These are phyloP conservation scores for Corapipo altera DNA, from an alignment of 2,113 vertebrate species.

Conservation along the genomic window DNA sequence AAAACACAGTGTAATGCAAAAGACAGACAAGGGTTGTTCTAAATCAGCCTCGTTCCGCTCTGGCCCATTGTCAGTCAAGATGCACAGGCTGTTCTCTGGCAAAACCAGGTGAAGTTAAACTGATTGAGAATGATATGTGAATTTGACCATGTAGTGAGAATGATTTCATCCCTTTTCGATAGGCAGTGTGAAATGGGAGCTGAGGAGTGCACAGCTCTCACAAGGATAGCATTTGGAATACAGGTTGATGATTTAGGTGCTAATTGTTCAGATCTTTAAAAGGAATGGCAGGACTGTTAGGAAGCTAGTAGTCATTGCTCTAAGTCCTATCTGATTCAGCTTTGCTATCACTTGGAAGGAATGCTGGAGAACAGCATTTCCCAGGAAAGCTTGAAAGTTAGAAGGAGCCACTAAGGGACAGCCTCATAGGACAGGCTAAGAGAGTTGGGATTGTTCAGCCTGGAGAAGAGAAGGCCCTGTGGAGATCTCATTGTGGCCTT, in stretches of 20 bases:
- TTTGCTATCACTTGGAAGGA: constrained; percentile 23
- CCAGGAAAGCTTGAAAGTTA: not conserved
- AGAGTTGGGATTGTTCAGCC: not conserved
- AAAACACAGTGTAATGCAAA: not conserved
- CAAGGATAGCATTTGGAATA: not conserved
- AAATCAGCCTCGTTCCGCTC: not conserved
- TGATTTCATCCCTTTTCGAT: not conserved
- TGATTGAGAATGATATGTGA: not conserved
- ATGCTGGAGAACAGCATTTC: not conserved
- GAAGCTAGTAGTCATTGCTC: not conserved
- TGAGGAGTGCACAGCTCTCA: not conserved
- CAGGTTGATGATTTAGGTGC: not conserved
- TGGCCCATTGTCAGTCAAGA: not conserved
- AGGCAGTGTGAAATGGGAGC: not conserved
- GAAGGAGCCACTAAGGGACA: not conserved
- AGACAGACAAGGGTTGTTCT: not conserved
- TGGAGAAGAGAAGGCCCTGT: not conserved
- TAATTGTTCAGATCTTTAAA: constrained; percentile 19
- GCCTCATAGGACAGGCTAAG: not conserved
- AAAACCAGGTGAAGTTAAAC: not conserved
- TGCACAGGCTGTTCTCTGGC: not conserved
- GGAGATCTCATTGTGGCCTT: not conserved
- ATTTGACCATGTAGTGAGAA: not conserved
- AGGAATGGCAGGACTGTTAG: not conserved
- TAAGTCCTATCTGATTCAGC: constrained; percentile 29